Conservation (phyloP, 2,888 invertebrate genomes). For the Nomada hirtipes region DNA sequence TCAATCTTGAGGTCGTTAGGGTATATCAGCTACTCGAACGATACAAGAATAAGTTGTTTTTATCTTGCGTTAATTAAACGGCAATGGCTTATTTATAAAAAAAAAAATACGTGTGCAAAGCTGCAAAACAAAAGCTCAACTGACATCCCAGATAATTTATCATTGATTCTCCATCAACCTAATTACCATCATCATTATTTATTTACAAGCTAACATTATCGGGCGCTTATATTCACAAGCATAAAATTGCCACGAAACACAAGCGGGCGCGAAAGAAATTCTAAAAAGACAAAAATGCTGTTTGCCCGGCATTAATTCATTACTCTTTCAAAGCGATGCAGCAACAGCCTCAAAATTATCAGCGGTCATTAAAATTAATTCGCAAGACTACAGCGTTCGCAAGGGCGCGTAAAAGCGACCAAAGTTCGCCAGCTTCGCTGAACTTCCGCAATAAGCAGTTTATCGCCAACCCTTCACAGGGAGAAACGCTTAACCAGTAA, state of each 20-base stretch:
- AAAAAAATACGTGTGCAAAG: too few species aligned
- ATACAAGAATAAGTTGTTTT: too few species aligned
- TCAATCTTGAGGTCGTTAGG: too few species aligned
- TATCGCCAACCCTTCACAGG: conserved; percentile 21
- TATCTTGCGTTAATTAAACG: too few species aligned
- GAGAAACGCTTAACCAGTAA: conserved; percentile 43
- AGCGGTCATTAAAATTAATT: conserved; percentile 30
- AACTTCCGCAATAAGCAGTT: conserved; percentile 39
- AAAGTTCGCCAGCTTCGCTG: conserved; percentile 10
- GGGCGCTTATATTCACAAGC: background rate
- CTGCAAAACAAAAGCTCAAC: too few species aligned
- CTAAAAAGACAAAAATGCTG: background rate
- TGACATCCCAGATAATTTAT: background rate
- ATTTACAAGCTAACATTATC: too few species aligned
- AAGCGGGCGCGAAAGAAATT: background rate
- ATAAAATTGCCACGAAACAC: background rate
- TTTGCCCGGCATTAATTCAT: conserved; percentile 11
- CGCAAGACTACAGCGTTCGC: conserved; percentile 2
- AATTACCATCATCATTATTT: too few species aligned
- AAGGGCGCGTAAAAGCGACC: conserved; percentile 1
- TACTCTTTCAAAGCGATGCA: background rate
- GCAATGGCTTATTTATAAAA: too few species aligned
- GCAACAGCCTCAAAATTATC: conserved; percentile 23
- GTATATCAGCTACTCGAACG: too few species aligned
- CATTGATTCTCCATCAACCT: background rate